Evolutionary conservation across 2,797 vertebrate species (phyloP), one percentile per base, ranked within the genome.

Genomic region (Dryobates pubescens): DNA sequence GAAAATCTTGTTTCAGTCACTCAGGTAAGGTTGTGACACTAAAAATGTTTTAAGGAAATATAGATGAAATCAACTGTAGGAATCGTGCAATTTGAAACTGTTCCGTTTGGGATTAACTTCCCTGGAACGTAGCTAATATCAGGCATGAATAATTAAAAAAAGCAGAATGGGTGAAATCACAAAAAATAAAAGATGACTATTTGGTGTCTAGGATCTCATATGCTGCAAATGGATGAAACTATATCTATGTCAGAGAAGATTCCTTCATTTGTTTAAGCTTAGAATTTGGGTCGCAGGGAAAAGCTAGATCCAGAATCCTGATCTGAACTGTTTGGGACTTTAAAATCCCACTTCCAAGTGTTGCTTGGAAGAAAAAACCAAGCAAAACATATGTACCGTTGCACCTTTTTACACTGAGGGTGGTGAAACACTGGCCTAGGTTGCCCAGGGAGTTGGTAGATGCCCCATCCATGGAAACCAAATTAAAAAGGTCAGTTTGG

Each of bases 11-110:
- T 91, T 96, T 97, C 97, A 96, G 89, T 95, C 93, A 93, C 96
- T 34, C 97, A 98, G 98, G 98, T 98, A 98, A 98, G 98, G 89
- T 77, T 82, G 91, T 76, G 17, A 85, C 80, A 59, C 75, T 94
- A 79, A 87, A 93, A 93, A 79, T 93, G 47, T 82, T 94, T 86
- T 95, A 94, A 95, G 83, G 89, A 94, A 93, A 92, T 77, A 54
- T 7, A 86, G 47, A 93, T 92, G 23, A 96, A 95, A 71, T 90
- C 67, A 47, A 26, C 49, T 71, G 1, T 89, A 83, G 72, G 53
- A 87, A 20, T 63, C 70, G 9, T 24, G 57, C 63, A 56, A 36
- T 75, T 84, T 86, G 71, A 94, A 92, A 95, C 74, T 53, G 67
- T 88, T 94, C 47, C 2, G 1, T 19, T 75, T 77, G 87, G 86